Percentiles rank a stretch among this genome's conserved stretches.
Evolutionary conservation across 2,113 vertebrate species (phyloP).

Genomic region (Geococcyx californianus): DNA sequence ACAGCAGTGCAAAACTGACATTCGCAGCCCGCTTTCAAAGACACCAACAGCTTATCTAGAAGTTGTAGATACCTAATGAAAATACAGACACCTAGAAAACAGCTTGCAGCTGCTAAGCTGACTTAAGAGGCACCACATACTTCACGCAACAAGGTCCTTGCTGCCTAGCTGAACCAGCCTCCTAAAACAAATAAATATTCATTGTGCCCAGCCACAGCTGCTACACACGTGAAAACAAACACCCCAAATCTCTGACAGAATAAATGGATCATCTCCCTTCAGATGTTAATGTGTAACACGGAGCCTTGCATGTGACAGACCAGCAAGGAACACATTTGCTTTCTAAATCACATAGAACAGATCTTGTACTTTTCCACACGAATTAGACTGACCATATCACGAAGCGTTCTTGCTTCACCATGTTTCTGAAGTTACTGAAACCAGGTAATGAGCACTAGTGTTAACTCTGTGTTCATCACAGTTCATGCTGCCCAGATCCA

Average conservation of each 20-base stretch:
- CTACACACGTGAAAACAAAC: background rate
- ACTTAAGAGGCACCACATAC: background rate
- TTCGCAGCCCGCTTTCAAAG: constrained; percentile 16
- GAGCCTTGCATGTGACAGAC: background rate
- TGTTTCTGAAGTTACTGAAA: background rate
- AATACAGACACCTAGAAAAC: constrained; percentile 1
- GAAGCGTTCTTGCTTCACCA: background rate
- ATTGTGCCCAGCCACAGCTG: background rate
- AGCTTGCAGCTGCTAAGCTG: background rate
- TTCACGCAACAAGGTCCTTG: background rate
- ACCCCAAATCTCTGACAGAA: background rate
- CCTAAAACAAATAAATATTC: background rate
- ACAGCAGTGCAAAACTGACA: background rate
- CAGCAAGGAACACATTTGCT: background rate
- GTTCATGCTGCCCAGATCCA: background rate
- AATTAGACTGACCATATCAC: background rate
- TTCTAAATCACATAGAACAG: background rate
- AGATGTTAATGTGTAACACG: background rate
- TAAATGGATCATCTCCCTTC: background rate
- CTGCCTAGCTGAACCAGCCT: background rate
- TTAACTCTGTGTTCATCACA: background rate
- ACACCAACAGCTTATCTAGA: constrained; percentile 20
- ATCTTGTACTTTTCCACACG: background rate
- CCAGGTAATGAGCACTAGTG: background rate
- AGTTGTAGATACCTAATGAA: background rate